Evolutionary conservation across 2,797 vertebrate genomes (phyloP).

Genomic region (Xenentodon cancila): DNA sequence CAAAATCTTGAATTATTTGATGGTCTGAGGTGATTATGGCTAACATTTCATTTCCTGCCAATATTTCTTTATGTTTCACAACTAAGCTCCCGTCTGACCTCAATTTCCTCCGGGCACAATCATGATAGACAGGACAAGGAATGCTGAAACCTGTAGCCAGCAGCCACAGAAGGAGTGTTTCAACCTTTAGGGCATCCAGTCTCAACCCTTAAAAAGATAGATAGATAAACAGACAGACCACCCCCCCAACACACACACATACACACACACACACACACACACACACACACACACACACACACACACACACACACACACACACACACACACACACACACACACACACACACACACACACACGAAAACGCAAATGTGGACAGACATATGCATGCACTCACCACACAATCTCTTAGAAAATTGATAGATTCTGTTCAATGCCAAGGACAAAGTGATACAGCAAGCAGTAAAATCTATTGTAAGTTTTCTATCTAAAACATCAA

Average conservation of each 20-base stretch:
- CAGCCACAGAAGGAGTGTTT: not conserved
- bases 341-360: not conserved
- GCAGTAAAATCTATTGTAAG: constrained; percentile 55
- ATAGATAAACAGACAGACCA: too few species aligned
- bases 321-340: not conserved
- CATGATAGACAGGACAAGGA: constrained; percentile 15
- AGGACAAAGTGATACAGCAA: constrained; percentile 58
- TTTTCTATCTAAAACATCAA: constrained; percentile 61
- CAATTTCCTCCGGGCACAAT: constrained; percentile 28
- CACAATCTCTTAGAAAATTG: constrained; percentile 16
- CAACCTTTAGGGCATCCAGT: constrained; percentile 5
- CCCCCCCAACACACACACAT: rapidly evolving
- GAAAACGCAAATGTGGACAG: constrained; percentile 1
- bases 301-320: too few species aligned
- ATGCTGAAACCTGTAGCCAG: constrained; percentile 9
- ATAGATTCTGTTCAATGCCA: constrained; percentile 47
- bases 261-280: not conserved
- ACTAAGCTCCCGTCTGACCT: constrained; percentile 14
- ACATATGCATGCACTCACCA: constrained; percentile 3
- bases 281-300: too few species aligned
- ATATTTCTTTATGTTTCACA: constrained; percentile 7
- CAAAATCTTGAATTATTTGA: constrained; percentile 25
- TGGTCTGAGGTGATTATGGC: constrained; percentile 21
- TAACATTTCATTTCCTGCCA: constrained; percentile 17
- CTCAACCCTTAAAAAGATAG: too few species aligned